phyloP scores from a whole-genome alignment of 2,888 invertebrate species.

The Dynastes grantii region DNA sequence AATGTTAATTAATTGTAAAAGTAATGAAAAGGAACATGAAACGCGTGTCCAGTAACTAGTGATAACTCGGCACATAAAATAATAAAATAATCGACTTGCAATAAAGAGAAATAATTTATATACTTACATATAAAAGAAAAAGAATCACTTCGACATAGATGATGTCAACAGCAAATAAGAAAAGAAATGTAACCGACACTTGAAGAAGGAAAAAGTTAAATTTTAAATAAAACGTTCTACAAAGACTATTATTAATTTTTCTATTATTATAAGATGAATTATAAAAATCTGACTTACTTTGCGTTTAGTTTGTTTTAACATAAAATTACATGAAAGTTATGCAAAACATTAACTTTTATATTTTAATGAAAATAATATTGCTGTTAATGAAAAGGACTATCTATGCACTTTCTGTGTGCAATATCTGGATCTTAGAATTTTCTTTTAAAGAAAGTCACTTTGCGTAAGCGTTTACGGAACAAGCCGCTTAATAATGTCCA shows the following conservation, averaged over 20 bases:
- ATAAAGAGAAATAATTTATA: slow-evolving; percentile 14
- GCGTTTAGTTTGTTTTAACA: neutral
- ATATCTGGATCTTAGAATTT: too few species aligned
- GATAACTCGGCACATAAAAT: slow-evolving; percentile 35
- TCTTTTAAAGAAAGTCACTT: too few species aligned
- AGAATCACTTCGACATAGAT: neutral
- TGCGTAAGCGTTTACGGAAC: too few species aligned
- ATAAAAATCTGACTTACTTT: slow-evolving; percentile 12
- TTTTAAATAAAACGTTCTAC: slow-evolving; percentile 31
- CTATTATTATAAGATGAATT: slow-evolving; percentile 11
- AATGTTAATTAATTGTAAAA: neutral
- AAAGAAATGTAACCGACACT: slow-evolving; percentile 20
- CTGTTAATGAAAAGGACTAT: too few species aligned
- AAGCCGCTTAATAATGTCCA: too few species aligned
- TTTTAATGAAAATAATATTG: too few species aligned
- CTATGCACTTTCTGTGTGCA: too few species aligned
- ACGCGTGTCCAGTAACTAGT: slow-evolving; percentile 3
- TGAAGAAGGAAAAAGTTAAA: slow-evolving; percentile 19
- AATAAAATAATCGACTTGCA: slow-evolving; percentile 16
- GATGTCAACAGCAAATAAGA: slow-evolving; percentile 9
- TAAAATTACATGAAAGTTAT: too few species aligned
- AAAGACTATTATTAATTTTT: slow-evolving; percentile 38
- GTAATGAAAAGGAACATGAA: neutral
- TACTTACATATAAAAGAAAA: neutral
- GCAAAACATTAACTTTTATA: too few species aligned